Base-by-base conservation (phyloP, 1,140 invertebrate genomes). In the Lethocerus indicus region DNA sequence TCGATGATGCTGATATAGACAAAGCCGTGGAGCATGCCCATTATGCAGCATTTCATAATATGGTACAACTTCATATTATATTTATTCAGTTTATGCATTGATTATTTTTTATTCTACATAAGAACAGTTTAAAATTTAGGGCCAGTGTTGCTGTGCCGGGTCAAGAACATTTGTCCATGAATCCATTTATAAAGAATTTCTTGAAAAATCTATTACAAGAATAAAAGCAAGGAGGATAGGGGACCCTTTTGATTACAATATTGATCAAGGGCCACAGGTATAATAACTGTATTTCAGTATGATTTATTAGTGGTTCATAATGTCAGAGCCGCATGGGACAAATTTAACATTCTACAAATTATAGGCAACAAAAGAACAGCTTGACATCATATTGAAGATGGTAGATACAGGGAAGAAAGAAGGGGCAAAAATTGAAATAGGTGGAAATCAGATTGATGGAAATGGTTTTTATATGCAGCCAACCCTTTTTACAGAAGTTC, bases 131-230 rank as follows among this genome's bases (percentile, higher is more conserved):
- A 9, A 7, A 9, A n/a, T 49, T 62, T 83, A 88, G 59, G 91
- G 91, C 2, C 91, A 95, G 66, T 81, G 79, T 55, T 96, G 91
- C 59, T 83, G 86, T 59, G 88, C 90, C 46, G 90, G 86, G n/a
- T 87, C 87, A 1, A 70, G 90, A 43, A 83, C 87, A 1, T 95
- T 80, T 59, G 89, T 96, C 0, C 85, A 95, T 49, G 79, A 81
- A 28, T 71, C 71, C 5, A 83, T 95, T 47, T 94, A 95, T 61
- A 84, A 94, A 49, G 72, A 82, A 55, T 95, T 95, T 64, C 80
- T 95, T 0, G 72, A 78, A 53, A 73, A 74, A 54, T 76, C 81
- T 0, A 73, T 71, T 1, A 73, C 75, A 50, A 63, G 76, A 50
- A 88, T 87, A 0, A 67, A 75, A 47, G 65, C 67, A 1, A 72